Evolutionary conservation across 1,140 invertebrate species (phyloP), one percentile per base, ranked within the genome.

Genomic region (Semibalanus balanoides): DNA sequence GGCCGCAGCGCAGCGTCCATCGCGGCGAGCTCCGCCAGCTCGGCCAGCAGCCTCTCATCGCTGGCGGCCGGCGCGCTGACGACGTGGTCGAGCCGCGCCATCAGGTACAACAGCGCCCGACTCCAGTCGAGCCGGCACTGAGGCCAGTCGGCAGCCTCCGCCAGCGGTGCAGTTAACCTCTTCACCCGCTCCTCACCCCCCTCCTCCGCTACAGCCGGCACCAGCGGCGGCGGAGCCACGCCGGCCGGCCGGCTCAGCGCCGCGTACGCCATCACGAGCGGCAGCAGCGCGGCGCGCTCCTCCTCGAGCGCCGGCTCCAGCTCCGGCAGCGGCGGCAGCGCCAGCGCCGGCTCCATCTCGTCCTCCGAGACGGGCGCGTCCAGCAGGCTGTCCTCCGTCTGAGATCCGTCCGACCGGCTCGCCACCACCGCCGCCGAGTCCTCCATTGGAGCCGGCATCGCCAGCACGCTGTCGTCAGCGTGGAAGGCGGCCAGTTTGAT

Each of bases 1-100:
- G 7, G 29, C 74, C 14, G 31, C 43, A 35, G 74, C 29, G 69
- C 40, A 3, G 3, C 5, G 0, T 35, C 29, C 22, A 25, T 25
- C 3, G 40, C 28, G 9, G 29, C 14, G 17, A 75, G 29, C 40
- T 31, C 29, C 25, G 7, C 69, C 29, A 72, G 70, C 75, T 69
- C n/a, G 30, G 31, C 74, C 31, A 70, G 75, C 29, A 29, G 43
- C 35, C n/a, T 14, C 5, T 70, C 75, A 51, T 70, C 75, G 35
- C n/a, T 76, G 51, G 11, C 14, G 14, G 22, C 75, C 31, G 40
- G 31, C 35, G 31, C 73, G 69, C 31, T 73, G 7, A 76, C 40
- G 51, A 31, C 14, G 30, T 74, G 73, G 30, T n/a, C 72, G 70
- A 77, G 75, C 29, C 51, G 31, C n/a, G 74, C 30, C 30, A 77